phyloP scores from a whole-genome alignment of 2,888 invertebrate genomes.

The Acleris sparsana region DNA sequence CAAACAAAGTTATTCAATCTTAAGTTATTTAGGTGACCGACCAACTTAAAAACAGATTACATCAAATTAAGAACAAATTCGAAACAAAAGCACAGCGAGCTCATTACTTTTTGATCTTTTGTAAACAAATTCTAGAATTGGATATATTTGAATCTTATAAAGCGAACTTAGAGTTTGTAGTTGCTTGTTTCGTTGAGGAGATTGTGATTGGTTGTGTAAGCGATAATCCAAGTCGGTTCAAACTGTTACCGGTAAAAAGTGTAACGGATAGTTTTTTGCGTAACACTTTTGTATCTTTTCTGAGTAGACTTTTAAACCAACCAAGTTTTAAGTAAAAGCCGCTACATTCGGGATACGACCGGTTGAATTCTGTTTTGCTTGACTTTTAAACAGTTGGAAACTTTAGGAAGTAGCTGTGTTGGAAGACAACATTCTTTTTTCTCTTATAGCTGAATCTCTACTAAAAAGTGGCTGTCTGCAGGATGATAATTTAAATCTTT shows the following conservation, averaged over 20 bases:
- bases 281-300: conserved; percentile 8
- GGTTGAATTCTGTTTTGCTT: too few relatives aligned
- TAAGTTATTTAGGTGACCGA: conserved; percentile 6
- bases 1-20: not conserved
- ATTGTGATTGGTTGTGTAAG: conserved; percentile 26
- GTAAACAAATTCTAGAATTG: not conserved
- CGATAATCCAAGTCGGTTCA: conserved; percentile 22
- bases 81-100: conserved; percentile 21
- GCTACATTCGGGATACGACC: not conserved
- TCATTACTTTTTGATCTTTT: conserved; percentile 10
- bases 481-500: not conserved
- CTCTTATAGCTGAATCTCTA: too few relatives aligned
- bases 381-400: too few relatives aligned
- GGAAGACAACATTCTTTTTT: too few relatives aligned
- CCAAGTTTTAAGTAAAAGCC: not conserved
- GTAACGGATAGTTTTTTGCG: conserved; percentile 18
- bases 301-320: not conserved
- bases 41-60: conserved; percentile 14
- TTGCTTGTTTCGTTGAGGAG: not conserved
- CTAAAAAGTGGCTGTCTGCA: too few relatives aligned
- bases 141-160: not conserved
- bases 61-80: conserved; percentile 20
- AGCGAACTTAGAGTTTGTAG: not conserved
- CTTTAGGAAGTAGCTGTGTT: too few relatives aligned
- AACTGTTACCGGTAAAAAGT: conserved; percentile 25